Conservation (phyloP, 2,797 vertebrate species). For the Propithecus perrieri region DNA sequence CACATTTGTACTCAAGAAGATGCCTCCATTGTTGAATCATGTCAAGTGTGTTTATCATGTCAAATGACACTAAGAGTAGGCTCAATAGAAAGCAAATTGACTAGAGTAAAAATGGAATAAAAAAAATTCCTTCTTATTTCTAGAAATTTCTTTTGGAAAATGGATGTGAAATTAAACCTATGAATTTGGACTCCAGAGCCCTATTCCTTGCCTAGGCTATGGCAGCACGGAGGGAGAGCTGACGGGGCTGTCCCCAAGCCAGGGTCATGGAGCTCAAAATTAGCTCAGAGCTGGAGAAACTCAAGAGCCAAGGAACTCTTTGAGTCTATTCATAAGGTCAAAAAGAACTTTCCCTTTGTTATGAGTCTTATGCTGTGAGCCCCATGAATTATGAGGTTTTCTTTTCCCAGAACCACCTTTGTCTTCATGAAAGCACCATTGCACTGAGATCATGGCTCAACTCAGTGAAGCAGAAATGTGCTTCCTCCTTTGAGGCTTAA, state of each 20-base stretch:
- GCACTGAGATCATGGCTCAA: neutral
- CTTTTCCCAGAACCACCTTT: conserved; percentile 51
- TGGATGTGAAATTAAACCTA: neutral
- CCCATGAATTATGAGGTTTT: neutral
- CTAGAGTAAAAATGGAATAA: neutral
- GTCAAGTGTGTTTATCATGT: too few species aligned
- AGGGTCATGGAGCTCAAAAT: neutral
- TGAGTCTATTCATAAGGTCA: neutral
- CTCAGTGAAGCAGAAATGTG: conserved; percentile 37
- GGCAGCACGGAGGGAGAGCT: neutral
- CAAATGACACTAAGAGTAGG: too few species aligned
- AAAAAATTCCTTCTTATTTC: neutral
- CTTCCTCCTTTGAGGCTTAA: conserved; percentile 39
- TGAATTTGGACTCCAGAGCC: neutral
- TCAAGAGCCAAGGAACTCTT: neutral
- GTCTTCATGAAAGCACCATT: conserved; percentile 38
- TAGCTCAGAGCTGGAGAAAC: neutral
- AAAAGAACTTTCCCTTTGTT: neutral
- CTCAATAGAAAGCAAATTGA: too few species aligned
- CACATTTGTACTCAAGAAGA: neutral
- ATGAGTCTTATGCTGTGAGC: neutral
- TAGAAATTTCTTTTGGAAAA: neutral
- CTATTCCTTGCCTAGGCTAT: neutral
- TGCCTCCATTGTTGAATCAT: neutral
- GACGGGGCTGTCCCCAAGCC: neutral